Percentiles rank a stretch among this genome's conserved stretches.
Evolutionary conservation across 2,888 invertebrate species (phyloP).

Genomic region (Rhamphomyia laevipes): DNA sequence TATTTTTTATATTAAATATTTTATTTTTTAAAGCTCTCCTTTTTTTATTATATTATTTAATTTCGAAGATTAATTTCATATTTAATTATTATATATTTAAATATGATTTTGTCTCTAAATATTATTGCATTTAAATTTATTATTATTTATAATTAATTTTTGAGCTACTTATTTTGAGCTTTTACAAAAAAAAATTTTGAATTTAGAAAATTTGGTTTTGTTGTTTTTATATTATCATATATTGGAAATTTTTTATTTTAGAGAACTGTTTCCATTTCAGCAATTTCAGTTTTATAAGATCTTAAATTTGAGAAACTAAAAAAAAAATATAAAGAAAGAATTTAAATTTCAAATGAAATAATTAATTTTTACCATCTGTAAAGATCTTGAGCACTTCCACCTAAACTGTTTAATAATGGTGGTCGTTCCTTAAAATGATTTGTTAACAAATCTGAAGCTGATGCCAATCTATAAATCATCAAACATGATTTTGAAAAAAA

Average conservation of each 20-base stretch:
- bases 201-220: too few relatives aligned
- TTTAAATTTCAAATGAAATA: not conserved
- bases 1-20: too few relatives aligned
- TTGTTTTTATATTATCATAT: too few relatives aligned
- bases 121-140: too few relatives aligned
- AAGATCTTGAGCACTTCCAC: constrained; percentile 40
- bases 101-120: too few relatives aligned
- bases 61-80: too few relatives aligned
- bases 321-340: not conserved
- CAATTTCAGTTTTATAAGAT: constrained; percentile 58
- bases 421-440: constrained; percentile 43
- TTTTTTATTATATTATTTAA: too few relatives aligned
- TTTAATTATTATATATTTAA: too few relatives aligned
- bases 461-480: constrained; percentile 40
- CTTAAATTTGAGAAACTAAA: constrained; percentile 20
- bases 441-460: constrained; percentile 48
- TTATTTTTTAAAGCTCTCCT: too few relatives aligned
- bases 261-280: constrained; percentile 90
- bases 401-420: constrained; percentile 39
- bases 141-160: too few relatives aligned
- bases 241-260: constrained; percentile 38
- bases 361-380: constrained; percentile 39
- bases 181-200: too few relatives aligned
- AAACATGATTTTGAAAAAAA: constrained; percentile 1
- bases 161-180: too few relatives aligned